phyloP scores from a whole-genome alignment of 2,113 vertebrate genomes.

The Leucoraja erinaceus region DNA sequence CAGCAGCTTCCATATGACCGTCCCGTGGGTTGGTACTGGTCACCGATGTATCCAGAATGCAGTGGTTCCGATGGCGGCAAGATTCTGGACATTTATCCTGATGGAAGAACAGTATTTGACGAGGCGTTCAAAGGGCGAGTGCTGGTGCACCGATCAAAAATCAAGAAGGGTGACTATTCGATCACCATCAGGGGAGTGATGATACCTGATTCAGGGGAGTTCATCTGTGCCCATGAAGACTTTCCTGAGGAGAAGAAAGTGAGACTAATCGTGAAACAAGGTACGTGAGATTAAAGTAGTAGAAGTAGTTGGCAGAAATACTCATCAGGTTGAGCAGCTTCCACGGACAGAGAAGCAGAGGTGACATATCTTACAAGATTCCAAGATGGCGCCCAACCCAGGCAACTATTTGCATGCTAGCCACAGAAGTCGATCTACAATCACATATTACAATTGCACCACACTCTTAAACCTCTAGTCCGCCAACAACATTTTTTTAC shows the following conservation, averaged over 20 bases:
- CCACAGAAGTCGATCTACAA: no score
- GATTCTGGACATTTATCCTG: conserved; percentile 21
- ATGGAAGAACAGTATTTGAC: background rate
- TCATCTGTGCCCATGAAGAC: conserved; percentile 19
- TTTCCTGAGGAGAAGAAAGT: conserved; percentile 11
- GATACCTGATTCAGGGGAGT: conserved; percentile 21
- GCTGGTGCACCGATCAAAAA: conserved; percentile 8
- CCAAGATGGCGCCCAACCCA: no score
- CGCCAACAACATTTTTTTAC: no score
- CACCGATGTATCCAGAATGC: conserved; percentile 7
- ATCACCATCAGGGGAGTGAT: background rate
- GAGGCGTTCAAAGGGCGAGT: conserved; percentile 26
- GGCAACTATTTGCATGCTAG: no score
- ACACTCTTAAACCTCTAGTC: no score
- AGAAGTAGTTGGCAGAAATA: no score
- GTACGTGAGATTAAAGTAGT: background rate
- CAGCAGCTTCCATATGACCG: background rate
- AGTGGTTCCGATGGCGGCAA: conserved; percentile 11
- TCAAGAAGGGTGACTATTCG: conserved; percentile 25
- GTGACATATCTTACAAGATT: no score
- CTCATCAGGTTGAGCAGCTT: background rate
- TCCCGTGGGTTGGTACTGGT: conserved; percentile 32
- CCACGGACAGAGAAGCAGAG: no score
- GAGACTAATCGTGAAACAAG: background rate
- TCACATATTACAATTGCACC: no score